Conservation (phyloP, 2,113 vertebrate species). For the Nesogale talazaci region DNA sequence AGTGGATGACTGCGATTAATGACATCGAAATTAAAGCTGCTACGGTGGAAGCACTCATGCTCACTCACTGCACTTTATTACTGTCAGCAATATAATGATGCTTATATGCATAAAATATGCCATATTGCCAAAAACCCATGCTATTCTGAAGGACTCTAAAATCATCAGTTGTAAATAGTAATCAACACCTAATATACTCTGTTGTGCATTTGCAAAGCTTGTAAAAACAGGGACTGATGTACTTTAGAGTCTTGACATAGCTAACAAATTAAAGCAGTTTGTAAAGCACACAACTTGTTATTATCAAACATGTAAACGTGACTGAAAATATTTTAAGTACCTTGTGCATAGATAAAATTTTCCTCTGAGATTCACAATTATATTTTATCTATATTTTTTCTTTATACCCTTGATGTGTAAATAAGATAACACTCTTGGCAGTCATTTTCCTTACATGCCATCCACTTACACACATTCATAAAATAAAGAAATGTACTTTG, state of each 20-base stretch:
- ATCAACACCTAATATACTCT: slow-evolving; percentile 19
- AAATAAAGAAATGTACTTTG: slow-evolving; percentile 58
- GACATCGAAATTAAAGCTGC: slow-evolving; percentile 47
- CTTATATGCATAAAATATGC: slow-evolving; percentile 28
- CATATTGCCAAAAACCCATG: slow-evolving; percentile 5
- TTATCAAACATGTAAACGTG: neutral
- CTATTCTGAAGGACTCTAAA: slow-evolving; percentile 35
- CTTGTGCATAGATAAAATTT: neutral
- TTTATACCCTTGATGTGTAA: neutral
- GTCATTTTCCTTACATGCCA: slow-evolving; percentile 5
- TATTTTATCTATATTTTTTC: neutral
- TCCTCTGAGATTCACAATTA: neutral
- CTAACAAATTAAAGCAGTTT: neutral
- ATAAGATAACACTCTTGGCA: neutral
- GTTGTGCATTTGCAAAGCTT: slow-evolving; percentile 41
- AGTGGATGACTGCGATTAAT: slow-evolving; percentile 48
- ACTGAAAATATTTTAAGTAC: neutral
- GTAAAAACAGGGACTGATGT: slow-evolving; percentile 38
- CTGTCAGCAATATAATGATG: slow-evolving; percentile 52
- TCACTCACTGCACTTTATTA: slow-evolving; percentile 27
- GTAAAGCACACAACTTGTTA: neutral
- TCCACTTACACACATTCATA: slow-evolving; percentile 48
- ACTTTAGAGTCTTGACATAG: neutral
- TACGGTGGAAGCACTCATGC: neutral
- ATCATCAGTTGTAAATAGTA: slow-evolving; percentile 47